Evolutionary conservation across 2,797 vertebrate species (phyloP).

Genomic region (Apodemus agrarius): DNA sequence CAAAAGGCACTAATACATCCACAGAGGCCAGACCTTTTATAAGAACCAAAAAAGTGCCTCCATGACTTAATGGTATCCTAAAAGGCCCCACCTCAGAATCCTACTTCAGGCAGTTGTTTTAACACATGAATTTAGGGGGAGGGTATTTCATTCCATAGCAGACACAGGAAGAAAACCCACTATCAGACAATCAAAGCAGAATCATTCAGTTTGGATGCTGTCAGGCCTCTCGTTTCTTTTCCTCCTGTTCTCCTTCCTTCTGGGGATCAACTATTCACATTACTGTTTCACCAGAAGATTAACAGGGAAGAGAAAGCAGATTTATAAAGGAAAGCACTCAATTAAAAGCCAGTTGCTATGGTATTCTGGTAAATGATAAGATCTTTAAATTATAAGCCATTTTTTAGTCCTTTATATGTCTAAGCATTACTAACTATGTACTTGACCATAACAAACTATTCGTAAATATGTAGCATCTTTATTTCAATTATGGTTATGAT

Average conservation of each 20-base stretch:
- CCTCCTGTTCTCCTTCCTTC: neutral
- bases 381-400: neutral
- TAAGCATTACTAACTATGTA: neutral
- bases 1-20: neutral
- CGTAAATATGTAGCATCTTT: neutral
- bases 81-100: neutral
- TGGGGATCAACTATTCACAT: neutral
- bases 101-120: neutral
- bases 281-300: neutral
- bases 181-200: neutral
- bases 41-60: neutral
- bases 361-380: conserved; percentile 18
- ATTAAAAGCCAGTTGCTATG: conserved; percentile 7
- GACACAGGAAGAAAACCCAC: neutral
- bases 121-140: neutral
- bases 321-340: neutral
- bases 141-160: neutral
- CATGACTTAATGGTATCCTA: neutral
- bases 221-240: conserved; percentile 1
- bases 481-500: neutral
- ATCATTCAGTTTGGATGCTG: neutral
- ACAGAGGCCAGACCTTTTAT: neutral
- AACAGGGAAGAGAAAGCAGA: conserved; percentile 6
- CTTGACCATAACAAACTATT: conserved; percentile 27
- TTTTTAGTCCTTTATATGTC: conserved; percentile 37